Conservation (phyloP, 1,140 invertebrate species). For the Teleogryllus occipitalis region DNA sequence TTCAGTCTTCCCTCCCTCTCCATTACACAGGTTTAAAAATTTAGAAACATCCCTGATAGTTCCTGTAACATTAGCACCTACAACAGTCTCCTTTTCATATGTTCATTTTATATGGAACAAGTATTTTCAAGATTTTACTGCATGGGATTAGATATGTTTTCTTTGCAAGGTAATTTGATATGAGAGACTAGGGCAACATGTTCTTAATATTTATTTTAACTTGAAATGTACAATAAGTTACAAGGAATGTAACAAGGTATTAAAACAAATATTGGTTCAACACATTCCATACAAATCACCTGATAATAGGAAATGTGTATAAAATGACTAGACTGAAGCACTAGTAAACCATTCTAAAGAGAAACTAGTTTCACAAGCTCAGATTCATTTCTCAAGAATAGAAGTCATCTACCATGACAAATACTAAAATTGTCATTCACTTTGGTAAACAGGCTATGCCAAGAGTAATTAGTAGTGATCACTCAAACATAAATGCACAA, state of each 20-base stretch:
- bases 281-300: constrained; percentile 1
- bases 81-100: too few species aligned
- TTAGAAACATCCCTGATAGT: too few species aligned
- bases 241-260: constrained; percentile 4
- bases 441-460: background rate
- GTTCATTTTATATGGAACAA: too few species aligned
- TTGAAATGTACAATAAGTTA: constrained; percentile 2
- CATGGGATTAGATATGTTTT: too few species aligned
- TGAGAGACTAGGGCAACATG: too few species aligned
- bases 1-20: too few species aligned
- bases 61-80: too few species aligned
- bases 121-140: too few species aligned
- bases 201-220: background rate
- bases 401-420: background rate
- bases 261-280: background rate
- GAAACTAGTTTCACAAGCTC: background rate
- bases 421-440: background rate
- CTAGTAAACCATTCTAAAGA: background rate
- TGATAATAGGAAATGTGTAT: background rate
- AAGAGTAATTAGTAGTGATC: background rate
- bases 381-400: background rate
- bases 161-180: too few species aligned
- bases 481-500: background rate
- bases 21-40: too few species aligned
- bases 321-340: background rate